Conservation (phyloP, 1,140 invertebrate species). For the Agrypnia vestita region DNA sequence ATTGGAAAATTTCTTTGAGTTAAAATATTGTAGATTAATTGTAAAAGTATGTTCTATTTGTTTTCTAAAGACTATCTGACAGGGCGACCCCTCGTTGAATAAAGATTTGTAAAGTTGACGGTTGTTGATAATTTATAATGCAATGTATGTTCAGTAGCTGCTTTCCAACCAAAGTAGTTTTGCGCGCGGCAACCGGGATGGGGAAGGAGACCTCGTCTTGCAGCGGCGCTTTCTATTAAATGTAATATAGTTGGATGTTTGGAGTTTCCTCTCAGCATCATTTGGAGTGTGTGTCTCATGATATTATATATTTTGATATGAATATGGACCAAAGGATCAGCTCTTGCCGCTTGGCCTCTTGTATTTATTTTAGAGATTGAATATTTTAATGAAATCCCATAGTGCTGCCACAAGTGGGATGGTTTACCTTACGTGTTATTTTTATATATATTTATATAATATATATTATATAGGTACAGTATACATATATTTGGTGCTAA, state of each 20-base stretch:
- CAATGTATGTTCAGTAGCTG: constrained; percentile 40
- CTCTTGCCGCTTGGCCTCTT: constrained; percentile 3
- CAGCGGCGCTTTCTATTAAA: constrained; percentile 27
- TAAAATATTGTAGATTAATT: too few species aligned
- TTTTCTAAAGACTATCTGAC: too few species aligned
- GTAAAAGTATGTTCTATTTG: too few species aligned
- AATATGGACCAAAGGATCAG: constrained; percentile 54
- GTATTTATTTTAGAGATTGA: constrained; percentile 17
- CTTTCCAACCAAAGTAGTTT: constrained; percentile 50
- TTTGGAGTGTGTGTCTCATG: constrained; percentile 17
- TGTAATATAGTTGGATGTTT: background rate
- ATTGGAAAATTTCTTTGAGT: too few species aligned
- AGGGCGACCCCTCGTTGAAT: too few species aligned
- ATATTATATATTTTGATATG: constrained; percentile 51
- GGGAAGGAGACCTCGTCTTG: background rate
- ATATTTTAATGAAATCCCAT: background rate
- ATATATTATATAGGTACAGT: constrained; percentile 40
- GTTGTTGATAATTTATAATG: constrained; percentile 35
- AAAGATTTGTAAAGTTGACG: too few species aligned
- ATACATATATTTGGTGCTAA: constrained; percentile 62
- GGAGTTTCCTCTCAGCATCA: background rate
- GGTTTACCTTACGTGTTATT: constrained; percentile 54
- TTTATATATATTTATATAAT: constrained; percentile 48
- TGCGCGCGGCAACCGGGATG: background rate
- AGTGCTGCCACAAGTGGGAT: background rate